Evolutionary conservation across 2,888 invertebrate species (phyloP), one percentile per base, ranked within the genome.

Genomic region (Agrochola macilenta): DNA sequence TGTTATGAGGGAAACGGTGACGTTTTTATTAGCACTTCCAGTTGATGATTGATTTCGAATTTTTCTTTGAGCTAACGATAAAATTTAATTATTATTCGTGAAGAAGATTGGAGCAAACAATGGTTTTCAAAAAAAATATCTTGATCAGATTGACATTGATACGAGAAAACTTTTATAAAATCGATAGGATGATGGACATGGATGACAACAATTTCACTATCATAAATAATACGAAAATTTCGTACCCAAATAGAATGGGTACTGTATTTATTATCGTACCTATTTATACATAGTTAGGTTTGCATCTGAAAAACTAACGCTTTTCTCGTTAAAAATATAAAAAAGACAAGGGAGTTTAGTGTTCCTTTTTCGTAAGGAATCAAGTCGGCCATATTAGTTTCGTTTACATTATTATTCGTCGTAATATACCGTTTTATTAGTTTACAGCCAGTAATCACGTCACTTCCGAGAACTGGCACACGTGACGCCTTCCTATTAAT

Each of bases 381-480:
- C 54, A 11, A 57, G 69, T 73, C 73, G 12, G 66, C 69, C 81
- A 69, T 78, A 35, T 69, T 63, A 83, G 75, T 86, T 83, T 80
- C 75, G 60, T 78, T 78, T 80, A 76, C 74, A 79, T 68, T 77
- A 82, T 71, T 78, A 83, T 83, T 88, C 78, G 65, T 88, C 82
- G 88, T 82, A 86, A 87, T 92, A 94, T 92, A 88, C 89, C 89
- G 74, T 93, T 95, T 95, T 95, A 95, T 95, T 93, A 94, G 92
- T 95, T 95, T 94, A 95, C 95, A 93, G 91, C 92, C 89, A 88
- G 91, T 93, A 93, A 95, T 95, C 94, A 95, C 93, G 94, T 89
- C 92, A 93, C 94, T 95, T 95, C 95, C 92, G 83, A 94, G 95
- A 95, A 96, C 90, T 83, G 82, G 81, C 89, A 88, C 94, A 93